Conservation (phyloP, 2,113 vertebrate species). For the Leiothrix lutea region DNA sequence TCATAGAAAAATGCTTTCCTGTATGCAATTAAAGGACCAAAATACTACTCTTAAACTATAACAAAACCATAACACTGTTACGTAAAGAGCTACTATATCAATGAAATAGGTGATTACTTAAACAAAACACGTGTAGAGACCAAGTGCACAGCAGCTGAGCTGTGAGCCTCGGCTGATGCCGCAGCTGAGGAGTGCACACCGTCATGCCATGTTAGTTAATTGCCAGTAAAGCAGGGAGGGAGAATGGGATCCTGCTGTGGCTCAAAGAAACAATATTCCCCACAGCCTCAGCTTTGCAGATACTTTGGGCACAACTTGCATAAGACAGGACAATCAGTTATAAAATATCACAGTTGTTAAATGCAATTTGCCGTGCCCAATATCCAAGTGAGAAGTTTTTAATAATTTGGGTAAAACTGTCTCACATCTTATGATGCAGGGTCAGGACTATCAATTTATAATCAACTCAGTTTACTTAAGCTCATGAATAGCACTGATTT, state of each 20-base stretch:
- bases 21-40: neutral
- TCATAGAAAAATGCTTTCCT: neutral
- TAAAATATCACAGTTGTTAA: neutral
- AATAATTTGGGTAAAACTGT: slow-evolving; percentile 1
- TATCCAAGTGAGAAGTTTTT: slow-evolving; percentile 5
- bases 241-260: neutral
- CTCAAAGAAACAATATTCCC: neutral
- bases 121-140: neutral
- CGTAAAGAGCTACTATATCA: neutral
- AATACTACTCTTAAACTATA: neutral
- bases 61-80: fast-evolving
- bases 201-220: neutral
- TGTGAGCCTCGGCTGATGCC: neutral
- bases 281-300: neutral
- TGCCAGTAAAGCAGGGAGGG: slow-evolving; percentile 6
- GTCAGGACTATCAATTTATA: slow-evolving; percentile 25
- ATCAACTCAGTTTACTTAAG: slow-evolving; percentile 37
- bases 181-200: neutral
- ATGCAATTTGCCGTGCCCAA: neutral
- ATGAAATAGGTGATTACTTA: neutral
- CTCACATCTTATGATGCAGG: neutral
- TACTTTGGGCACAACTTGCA: neutral
- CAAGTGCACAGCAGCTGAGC: neutral
- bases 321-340: neutral
- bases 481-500: slow-evolving; percentile 17